These are phyloP conservation scores for Pan troglodytes DNA, from an alignment of 2,113 vertebrate genomes.

Conservation along the genomic window NHGRI_mPanTro3-v2.1_pri NC_072404.2:174151501-174152000, in stretches of 20 bases:
- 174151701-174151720: neutral
- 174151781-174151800: neutral
- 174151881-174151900: neutral
- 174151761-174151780: conserved; percentile 12
- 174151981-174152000: neutral
- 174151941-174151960: neutral
- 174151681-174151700: neutral
- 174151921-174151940: neutral
- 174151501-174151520: neutral
- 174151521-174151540: neutral
- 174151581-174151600: neutral
- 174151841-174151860: neutral
- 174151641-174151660: neutral
- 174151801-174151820: neutral
- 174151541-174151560: neutral
- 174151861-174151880: neutral
- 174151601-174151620: too few species aligned
- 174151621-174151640: neutral
- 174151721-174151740: neutral
- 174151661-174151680: neutral
- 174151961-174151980: neutral
- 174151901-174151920: neutral
- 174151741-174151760: neutral
- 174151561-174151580: neutral
- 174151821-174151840: neutral